A percentile compares a stretch with the other conserved stretches of the same genome.
Conservation (phyloP, 2,797 vertebrate species). For the Onychomys leucogaster region DNA sequence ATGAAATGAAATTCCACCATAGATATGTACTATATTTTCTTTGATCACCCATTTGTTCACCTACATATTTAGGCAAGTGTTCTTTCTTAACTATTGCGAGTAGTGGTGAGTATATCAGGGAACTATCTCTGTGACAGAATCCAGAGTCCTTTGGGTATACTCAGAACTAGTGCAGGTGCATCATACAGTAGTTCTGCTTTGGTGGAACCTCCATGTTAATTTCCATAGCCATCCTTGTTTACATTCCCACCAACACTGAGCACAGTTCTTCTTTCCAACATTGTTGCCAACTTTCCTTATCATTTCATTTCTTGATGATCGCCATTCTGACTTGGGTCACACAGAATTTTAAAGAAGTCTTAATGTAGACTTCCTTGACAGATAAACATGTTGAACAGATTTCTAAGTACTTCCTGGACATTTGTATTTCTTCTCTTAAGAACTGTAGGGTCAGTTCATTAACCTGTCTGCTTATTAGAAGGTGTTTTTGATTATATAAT, state of each 20-base stretch:
- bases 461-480: neutral
- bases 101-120: neutral
- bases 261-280: neutral
- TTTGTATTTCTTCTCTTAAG: neutral
- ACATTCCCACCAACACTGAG: neutral
- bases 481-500: neutral
- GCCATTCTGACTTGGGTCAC: neutral
- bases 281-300: neutral
- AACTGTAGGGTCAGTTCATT: neutral
- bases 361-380: neutral
- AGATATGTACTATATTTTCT: neutral
- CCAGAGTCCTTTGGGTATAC: neutral
- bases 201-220: neutral
- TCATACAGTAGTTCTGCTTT: neutral
- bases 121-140: neutral
- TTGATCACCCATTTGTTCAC: neutral
- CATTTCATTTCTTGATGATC: neutral
- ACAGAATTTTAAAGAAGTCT: neutral
- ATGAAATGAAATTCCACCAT: neutral
- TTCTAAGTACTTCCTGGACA: neutral
- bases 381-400: neutral
- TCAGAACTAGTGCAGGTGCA: neutral
- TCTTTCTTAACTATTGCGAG: neutral
- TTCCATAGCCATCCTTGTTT: neutral
- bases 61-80: neutral